Evolutionary conservation across 1,140 invertebrate species (phyloP).

Genomic region (Trissolcus basalis): DNA sequence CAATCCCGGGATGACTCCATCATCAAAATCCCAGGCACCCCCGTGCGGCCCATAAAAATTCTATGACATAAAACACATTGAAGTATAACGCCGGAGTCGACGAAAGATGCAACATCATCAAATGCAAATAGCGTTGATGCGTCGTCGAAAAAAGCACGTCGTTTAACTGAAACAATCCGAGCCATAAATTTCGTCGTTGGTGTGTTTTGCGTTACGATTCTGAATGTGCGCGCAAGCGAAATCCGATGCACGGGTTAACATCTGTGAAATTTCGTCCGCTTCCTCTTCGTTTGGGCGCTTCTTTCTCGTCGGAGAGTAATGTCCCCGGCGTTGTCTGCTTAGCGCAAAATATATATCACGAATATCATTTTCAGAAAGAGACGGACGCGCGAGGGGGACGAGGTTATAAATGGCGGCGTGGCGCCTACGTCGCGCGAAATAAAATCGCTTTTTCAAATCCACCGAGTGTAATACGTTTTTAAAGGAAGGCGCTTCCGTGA

Average conservation of each 20-base stretch:
- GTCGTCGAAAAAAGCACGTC: slow-evolving; percentile 34
- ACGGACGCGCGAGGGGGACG: slow-evolving; percentile 30
- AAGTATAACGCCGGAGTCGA: slow-evolving; percentile 29
- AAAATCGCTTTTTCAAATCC: slow-evolving; percentile 63
- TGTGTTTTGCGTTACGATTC: background rate
- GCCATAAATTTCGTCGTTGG: slow-evolving; percentile 37
- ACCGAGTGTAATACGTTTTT: slow-evolving; percentile 64
- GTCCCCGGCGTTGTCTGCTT: slow-evolving; percentile 44
- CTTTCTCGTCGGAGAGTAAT: slow-evolving; percentile 49
- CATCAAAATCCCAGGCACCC: slow-evolving; percentile 6
- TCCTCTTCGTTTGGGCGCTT: slow-evolving; percentile 26
- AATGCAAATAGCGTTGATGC: slow-evolving; percentile 43
- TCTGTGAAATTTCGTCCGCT: slow-evolving; percentile 52
- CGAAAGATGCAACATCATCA: slow-evolving; percentile 44
- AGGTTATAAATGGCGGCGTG: slow-evolving; percentile 58
- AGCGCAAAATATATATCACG: slow-evolving; percentile 57
- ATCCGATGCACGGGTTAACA: slow-evolving; percentile 53
- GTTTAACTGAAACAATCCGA: slow-evolving; percentile 53
- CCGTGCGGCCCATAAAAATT: slow-evolving; percentile 6
- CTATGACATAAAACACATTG: slow-evolving; percentile 33
- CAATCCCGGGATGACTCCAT: slow-evolving; percentile 12
- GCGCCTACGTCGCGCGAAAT: slow-evolving; percentile 51
- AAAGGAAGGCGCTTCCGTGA: slow-evolving; percentile 48
- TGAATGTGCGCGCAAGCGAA: slow-evolving; percentile 7
- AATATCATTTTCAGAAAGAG: slow-evolving; percentile 62